Base-by-base conservation (phyloP, 1,140 invertebrate species). In the Diabrotica undecimpunctata region DNA sequence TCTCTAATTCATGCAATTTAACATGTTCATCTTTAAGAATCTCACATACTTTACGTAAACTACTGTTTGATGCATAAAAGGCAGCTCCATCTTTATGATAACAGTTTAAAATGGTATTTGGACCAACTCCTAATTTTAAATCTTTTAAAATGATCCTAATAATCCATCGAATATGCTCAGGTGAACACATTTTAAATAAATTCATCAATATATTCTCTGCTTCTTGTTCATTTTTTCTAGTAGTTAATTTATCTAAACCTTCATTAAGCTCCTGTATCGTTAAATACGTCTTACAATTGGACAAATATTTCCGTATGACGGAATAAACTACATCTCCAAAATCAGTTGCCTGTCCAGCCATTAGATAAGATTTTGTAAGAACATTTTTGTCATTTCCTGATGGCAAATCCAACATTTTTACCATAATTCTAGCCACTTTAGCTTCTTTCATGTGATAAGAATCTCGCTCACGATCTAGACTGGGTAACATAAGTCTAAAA, bases 111-210 rank as follows among this genome's bases (percentile, higher is more conserved):
- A 96, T 87, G 38, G 83, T 85, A 52, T 86, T 85, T 65, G 86
- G 83, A 10, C 88, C 85, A 55, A 95, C 79, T 0, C 88, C 88
- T 6, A 95, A 77, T 72, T 86, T 87, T 72, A 95, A 79, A 57
- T 92, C 86, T 79, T 96, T 96, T 5, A 97, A 78, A 54, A 98
- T 85, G 58, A 97, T 89, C 67, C 93, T 81, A 4, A 95, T 90
- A 0, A 97, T 68, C 75, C 75, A 78, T 70, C 73, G 35, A 61
- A 46, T 68, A 50, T 74, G 76, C 61, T 77, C 66, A 37, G 72
- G 66, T 1, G 78, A 68, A 13, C 79, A 66, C 58, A 73, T 67
- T 58, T 75, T 72, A 64, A 82, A 81, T 13, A 76, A 66, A 58
- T 68, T 75, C 63, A 68, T 78, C 73, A 72, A 75, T 78, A 62